phyloP scores from a whole-genome alignment of 2,888 invertebrate genomes.

The Lepidonotus clava region DNA sequence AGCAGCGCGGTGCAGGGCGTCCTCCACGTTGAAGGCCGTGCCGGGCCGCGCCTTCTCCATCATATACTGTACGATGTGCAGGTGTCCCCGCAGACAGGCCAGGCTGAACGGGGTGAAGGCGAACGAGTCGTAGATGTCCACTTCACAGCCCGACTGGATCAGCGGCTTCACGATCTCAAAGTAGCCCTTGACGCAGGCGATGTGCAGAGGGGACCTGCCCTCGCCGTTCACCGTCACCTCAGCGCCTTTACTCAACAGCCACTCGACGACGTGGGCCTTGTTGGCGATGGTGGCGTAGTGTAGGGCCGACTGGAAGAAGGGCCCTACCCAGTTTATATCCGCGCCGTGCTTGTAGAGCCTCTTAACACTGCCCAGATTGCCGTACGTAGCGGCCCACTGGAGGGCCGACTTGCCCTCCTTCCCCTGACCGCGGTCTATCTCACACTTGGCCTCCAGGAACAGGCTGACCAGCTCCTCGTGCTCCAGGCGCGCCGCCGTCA shows the following conservation, averaged over 20 bases:
- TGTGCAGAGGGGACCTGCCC: conserved; percentile 61
- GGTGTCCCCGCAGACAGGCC: conserved; percentile 61
- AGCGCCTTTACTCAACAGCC: conserved; percentile 59
- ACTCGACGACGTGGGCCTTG: conserved; percentile 57
- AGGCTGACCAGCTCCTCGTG: conserved; percentile 60
- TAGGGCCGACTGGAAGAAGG: conserved; percentile 58
- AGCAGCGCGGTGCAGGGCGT: conserved; percentile 58
- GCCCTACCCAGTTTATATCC: conserved; percentile 62
- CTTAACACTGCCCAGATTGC: conserved; percentile 57
- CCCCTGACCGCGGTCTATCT: conserved; percentile 41
- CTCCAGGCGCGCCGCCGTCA: conserved; percentile 59
- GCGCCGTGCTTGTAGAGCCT: conserved; percentile 59
- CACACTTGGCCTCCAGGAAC: conserved; percentile 53
- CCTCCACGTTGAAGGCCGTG: conserved; percentile 49
- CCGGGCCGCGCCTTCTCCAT: background rate
- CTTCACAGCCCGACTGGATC: conserved; percentile 2
- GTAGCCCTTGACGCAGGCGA: conserved; percentile 62
- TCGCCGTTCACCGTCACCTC: conserved; percentile 61
- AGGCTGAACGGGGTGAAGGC: conserved; percentile 61
- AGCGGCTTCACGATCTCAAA: conserved; percentile 58
- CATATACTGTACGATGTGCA: conserved; percentile 56
- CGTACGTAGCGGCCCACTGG: conserved; percentile 63
- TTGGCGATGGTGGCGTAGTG: conserved; percentile 62
- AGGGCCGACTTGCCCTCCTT: conserved; percentile 62
- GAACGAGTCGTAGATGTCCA: conserved; percentile 59